Evolutionary conservation across 2,888 invertebrate genomes (phyloP), one percentile per base, ranked within the genome.

Genomic region (Eumerus sabulonum): DNA sequence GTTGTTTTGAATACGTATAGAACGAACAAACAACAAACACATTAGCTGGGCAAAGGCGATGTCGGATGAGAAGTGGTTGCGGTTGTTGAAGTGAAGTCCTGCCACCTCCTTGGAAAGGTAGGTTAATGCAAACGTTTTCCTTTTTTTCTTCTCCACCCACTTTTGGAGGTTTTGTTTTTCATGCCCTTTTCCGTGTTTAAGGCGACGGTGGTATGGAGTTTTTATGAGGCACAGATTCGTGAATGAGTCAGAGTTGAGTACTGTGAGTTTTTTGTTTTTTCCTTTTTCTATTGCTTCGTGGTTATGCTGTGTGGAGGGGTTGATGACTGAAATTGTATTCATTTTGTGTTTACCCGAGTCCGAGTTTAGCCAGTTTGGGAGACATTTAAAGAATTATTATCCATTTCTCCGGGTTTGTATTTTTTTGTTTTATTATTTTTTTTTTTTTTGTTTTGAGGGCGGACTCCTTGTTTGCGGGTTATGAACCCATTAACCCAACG

Each of bases 1-100:
- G 63, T 76, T 70, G 70, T 68, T 76, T 76, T 57, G 1, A 13
- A 14, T 27, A 45, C n/a, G 45, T 38, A 17, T 18, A 73, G 57
- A 67, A 63, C 57, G 45, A 76, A 76, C 7, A 27, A 76, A 76
- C 68, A 76, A 76, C 7, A 27, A 76, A 76, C 68, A 76, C 68
- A 68, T 76, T 76, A 76, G 68, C 68, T 16, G 27, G 18, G 40
- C 11, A 27, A n/a, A 40, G 16, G 17, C 16, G 48, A 7, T 7
- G 12, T 1, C 19, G 35, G 51, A 1, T n/a, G 51, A 27, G 14
- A 19, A 18, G 35, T 12, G 35, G n/a, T 38, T 14, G 63, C 11
- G 62, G 16, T 13, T 17, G 64, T 38, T 35, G 36, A 17, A 14
- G 45, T 35, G 42, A 42, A 16, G 16, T 13, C 27, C 35, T 16